Base-by-base conservation (phyloP, 1,140 invertebrate genomes). In the Bathynomus jamesi region DNA sequence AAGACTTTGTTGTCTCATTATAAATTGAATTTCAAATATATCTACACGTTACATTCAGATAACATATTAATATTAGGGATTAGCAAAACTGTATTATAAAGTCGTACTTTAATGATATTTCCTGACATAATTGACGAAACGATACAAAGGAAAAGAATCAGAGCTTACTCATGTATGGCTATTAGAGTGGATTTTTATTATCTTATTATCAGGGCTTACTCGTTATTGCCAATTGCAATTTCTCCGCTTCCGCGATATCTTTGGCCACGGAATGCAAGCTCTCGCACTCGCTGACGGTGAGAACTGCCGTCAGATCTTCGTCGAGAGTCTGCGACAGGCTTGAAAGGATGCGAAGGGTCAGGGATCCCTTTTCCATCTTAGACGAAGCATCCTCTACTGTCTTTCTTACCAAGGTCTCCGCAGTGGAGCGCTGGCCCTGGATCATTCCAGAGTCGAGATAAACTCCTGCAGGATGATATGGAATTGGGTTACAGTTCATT, bases 221-320 rank as follows among this genome's bases (percentile, higher is more conserved):
- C 79, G 86, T 86, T 74, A 87, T 83, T 0, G 90, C 89, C 28
- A 92, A 85, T 46, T 90, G 84, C 10, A 74, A 60, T 8, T 32
- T 70, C 4, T 61, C 68, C 46, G 46, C 70, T n/a, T 66, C 28
- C 5, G 60, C 69, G 11, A 74, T 8, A 1, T 7, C 17, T 7
- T 27, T 5, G 2, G 68, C 67, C 27, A 27, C 67, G 5, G 21
- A 8, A n/a, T 70, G 72, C 5, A 69, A 67, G n/a, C n/a, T 31
- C 11, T 8, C 27, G 29, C 72, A 74, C 40, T 63, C 25, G 17
- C 64, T 65, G 28, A 74, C 13, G 17, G 68, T 74, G n/a, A 74
- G 21, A 2, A 74, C 60, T 2, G 65, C 72, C 2, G 72, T 28
- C 67, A 70, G 53, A 13, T 70, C 60, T 31, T 67, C 65, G 1